Base-by-base conservation (phyloP, 2,797 vertebrate species). In the Sebastiscus albofasciatus region DNA sequence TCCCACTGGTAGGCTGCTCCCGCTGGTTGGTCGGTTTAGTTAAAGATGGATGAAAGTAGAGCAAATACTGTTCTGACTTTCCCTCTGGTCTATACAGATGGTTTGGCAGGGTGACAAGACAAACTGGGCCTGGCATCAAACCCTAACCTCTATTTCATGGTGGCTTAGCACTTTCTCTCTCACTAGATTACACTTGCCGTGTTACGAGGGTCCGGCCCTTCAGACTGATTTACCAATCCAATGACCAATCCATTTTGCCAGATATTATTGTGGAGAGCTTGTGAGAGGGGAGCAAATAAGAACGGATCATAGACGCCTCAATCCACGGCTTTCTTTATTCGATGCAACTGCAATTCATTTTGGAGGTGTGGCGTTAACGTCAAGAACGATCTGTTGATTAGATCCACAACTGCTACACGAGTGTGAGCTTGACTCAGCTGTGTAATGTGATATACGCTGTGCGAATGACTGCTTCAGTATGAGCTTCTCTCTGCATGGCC, bases 81-180 rank as follows among this genome's bases (percentile, higher is more conserved):
- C 90, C 89, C 90, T 89, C 89, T 88, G 87, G 88, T 94, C 89
- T 89, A 82, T 93, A 93, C 94, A 95, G 91, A 96, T 95, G 95
- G 94, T 95, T 95, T 96, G 95, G 95, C 95, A 91, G 85, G 58
- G 81, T 93, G 94, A 96, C 95, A 95, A 95, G 91, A 93, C 91
- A 96, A 96, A 95, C 95, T 96, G 92, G 86, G 93, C 84, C 89
- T 84, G 86, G 93, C 91, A 95, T 94, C 93, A 92, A 95, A 95
- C 91, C 87, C 92, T 89, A 93, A 94, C 93, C 92, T 95, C 94
- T 94, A 95, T 96, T 96, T 96, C 95, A 96, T 94, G 94, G 95
- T 94, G 92, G 94, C 94, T 96, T 95, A 96, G 91, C 95, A 95
- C 94, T 94, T 95, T 94, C 90, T 89, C 87, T 93, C 87, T 90